Conservation (phyloP, 2,113 vertebrate genomes). For the Sisor rabdophorus region DNA sequence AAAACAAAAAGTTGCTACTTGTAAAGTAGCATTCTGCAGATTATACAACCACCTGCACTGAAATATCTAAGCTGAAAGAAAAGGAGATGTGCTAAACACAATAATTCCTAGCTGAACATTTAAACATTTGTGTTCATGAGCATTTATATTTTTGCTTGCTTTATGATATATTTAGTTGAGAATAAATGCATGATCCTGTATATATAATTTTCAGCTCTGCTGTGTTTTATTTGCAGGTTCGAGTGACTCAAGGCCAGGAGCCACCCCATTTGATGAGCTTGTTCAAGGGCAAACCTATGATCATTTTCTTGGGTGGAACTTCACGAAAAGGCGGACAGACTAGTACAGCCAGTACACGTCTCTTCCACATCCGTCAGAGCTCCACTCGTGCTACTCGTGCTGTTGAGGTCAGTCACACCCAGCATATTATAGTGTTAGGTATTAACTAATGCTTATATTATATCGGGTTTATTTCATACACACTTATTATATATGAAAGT, state of each 20-base stretch:
- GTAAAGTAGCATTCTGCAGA: no score
- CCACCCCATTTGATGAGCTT: conserved; percentile 71
- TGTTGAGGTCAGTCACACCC: conserved; percentile 65
- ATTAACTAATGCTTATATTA: background rate
- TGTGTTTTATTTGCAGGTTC: conserved; percentile 58
- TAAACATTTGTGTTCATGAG: background rate
- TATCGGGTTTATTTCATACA: background rate
- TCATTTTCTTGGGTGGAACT: conserved; percentile 69
- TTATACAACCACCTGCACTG: background rate
- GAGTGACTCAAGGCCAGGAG: conserved; percentile 72
- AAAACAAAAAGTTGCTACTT: no score
- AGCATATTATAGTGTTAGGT: background rate
- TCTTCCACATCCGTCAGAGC: conserved; percentile 71
- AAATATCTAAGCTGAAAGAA: background rate
- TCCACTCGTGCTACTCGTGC: conserved; percentile 61
- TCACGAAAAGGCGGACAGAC: conserved; percentile 57
- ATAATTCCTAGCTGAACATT: background rate
- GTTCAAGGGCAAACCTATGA: conserved; percentile 66
- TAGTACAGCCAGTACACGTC: conserved; percentile 47
- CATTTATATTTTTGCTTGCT: background rate
- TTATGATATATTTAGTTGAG: background rate
- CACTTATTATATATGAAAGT: background rate
- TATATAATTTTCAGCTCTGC: background rate
- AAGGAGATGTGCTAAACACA: background rate
- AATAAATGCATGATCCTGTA: background rate